These are phyloP conservation scores for Melospiza melodia DNA, from an alignment of 2,113 vertebrate species.

Conservation along the genomic window DNA sequence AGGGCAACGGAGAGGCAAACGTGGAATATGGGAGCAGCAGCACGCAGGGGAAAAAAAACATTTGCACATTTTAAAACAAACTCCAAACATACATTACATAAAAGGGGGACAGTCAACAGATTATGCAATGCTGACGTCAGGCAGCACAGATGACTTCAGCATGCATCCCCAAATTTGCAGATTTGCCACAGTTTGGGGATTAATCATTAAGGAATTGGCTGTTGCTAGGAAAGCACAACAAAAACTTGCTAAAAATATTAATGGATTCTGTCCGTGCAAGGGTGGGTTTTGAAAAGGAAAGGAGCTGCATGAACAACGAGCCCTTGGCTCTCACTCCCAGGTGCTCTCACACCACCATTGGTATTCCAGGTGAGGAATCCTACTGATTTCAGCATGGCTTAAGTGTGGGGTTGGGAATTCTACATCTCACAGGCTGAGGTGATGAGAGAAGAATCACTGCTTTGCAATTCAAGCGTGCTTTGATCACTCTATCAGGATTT, in stretches of 20 bases:
- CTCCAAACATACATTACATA: conserved; percentile 71
- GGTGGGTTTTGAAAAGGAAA: background rate
- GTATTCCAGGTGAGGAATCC: background rate
- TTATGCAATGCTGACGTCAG: conserved; percentile 35
- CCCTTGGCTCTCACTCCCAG: background rate
- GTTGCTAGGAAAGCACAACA: background rate
- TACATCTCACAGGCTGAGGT: background rate
- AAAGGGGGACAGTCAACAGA: conserved; percentile 45
- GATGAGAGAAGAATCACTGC: fast-evolving
- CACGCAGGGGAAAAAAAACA: conserved; percentile 41
- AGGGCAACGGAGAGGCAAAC: conserved; percentile 72
- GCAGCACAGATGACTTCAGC: background rate
- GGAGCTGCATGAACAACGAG: background rate
- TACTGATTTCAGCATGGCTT: background rate
- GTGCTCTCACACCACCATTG: background rate
- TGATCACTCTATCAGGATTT: background rate
- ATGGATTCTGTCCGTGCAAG: background rate
- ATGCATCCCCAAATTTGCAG: background rate
- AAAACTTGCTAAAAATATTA: background rate
- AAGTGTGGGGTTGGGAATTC: background rate
- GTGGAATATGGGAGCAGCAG: conserved; percentile 11
- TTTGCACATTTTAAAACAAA: conserved; percentile 67
- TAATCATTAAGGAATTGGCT: background rate
- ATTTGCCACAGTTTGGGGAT: background rate
- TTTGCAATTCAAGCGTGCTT: background rate